phyloP scores from a whole-genome alignment of 2,797 vertebrate genomes.

The Hydrophis major region DNA sequence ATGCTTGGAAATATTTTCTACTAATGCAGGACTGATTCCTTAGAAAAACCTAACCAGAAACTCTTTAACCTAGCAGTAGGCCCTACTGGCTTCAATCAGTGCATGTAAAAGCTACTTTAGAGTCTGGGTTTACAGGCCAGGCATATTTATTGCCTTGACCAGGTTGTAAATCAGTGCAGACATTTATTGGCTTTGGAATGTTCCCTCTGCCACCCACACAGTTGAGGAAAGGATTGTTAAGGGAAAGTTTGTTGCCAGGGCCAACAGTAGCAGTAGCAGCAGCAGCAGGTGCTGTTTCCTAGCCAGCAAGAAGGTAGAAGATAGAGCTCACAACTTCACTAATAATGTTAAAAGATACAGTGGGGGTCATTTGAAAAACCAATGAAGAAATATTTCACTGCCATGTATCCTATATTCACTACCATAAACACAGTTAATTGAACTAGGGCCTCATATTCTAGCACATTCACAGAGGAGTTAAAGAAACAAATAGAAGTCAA shows the following conservation, averaged over 20 bases:
- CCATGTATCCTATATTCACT: background rate
- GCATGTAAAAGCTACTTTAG: conserved; percentile 1
- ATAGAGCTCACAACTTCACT: background rate
- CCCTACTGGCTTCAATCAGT: background rate
- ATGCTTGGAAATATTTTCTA: background rate
- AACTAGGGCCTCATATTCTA: background rate
- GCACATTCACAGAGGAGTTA: background rate
- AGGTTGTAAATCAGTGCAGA: conserved; percentile 31
- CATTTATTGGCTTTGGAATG: conserved; percentile 37
- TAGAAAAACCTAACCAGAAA: conserved; percentile 27
- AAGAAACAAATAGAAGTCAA: background rate
- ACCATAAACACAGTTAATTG: background rate
- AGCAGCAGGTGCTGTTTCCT: background rate
- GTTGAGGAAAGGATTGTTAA: conserved; percentile 27
- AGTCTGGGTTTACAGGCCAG: conserved; percentile 27
- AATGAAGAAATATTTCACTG: background rate
- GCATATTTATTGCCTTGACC: conserved; percentile 21
- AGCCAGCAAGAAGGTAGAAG: background rate
- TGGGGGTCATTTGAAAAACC: background rate
- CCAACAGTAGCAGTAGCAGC: background rate
- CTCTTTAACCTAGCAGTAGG: background rate
- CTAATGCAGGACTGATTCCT: background rate
- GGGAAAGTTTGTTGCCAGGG: conserved; percentile 32
- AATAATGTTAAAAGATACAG: background rate
- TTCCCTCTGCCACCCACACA: background rate